Conservation (phyloP, 2,888 invertebrate genomes). For the Anarsia innoxiella region DNA sequence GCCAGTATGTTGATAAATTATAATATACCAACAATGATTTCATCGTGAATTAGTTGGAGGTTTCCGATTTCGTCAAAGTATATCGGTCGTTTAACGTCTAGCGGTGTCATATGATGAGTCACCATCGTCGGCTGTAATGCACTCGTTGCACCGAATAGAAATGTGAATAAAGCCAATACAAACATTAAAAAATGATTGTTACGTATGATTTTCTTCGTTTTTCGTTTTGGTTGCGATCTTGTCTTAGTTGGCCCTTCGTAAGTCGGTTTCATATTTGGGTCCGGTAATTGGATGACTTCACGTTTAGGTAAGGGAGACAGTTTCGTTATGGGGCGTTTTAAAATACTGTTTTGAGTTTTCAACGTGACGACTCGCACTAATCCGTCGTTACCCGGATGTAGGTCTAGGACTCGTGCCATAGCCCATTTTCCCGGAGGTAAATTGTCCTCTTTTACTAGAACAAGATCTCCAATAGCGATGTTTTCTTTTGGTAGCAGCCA, state of each 20-base stretch:
- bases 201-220: too few species aligned
- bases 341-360: neutral
- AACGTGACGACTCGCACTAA: neutral
- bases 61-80: conserved; percentile 2
- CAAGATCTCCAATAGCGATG: conserved; percentile 12
- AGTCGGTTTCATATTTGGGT: too few species aligned
- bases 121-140: too few species aligned
- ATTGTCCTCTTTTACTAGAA: conserved; percentile 16
- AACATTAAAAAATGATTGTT: too few species aligned
- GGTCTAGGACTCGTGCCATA: conserved; percentile 13
- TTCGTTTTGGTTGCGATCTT: neutral
- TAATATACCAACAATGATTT: neutral
- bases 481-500: conserved; percentile 4
- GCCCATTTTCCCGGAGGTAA: conserved; percentile 17
- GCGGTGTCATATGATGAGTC: too few species aligned
- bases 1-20: conserved; percentile 1
- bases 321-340: neutral
- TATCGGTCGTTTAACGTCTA: conserved; percentile 2
- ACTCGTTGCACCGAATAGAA: too few species aligned
- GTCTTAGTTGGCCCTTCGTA: neutral
- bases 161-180: too few species aligned
- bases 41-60: neutral
- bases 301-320: neutral
- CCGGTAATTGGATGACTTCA: too few species aligned
- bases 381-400: neutral